These are phyloP conservation scores for Rallus limicola DNA, from an alignment of 2,113 vertebrate genomes.

Conservation along the genomic window DNA sequence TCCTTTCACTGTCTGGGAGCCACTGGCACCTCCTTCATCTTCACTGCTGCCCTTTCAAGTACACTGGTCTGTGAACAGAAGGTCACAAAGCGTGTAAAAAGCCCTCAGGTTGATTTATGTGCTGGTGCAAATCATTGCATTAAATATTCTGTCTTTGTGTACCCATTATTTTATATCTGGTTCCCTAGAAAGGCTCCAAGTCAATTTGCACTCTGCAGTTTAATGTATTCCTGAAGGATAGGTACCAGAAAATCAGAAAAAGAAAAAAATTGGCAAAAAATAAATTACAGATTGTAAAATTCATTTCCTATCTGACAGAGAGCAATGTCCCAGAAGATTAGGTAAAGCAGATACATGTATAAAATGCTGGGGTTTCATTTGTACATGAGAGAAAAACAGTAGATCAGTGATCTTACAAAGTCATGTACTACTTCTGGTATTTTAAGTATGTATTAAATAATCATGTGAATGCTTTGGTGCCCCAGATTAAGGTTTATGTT, in stretches of 20 bases:
- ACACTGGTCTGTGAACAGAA: neutral
- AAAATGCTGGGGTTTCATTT: neutral
- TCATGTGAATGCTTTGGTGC: constrained; percentile 4
- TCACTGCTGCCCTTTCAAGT: neutral
- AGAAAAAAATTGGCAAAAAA: neutral
- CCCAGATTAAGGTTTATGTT: constrained; percentile 36
- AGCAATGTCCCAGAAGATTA: neutral
- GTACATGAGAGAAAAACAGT: neutral
- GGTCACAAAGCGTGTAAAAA: neutral
- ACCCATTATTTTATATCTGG: neutral
- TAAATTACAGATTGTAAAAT: neutral
- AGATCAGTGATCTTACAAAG: constrained; percentile 6
- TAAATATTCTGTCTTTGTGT: neutral
- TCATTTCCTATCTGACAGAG: neutral
- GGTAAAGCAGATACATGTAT: neutral
- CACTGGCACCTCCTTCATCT: neutral
- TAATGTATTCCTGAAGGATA: neutral
- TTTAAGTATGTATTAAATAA: constrained; percentile 55
- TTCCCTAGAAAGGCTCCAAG: neutral
- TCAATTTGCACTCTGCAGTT: neutral
- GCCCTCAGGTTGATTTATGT: neutral
- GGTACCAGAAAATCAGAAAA: neutral
- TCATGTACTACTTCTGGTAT: constrained; percentile 35
- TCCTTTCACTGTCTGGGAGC: neutral
- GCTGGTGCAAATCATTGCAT: neutral